These are phyloP conservation scores for Saturnia pavonia DNA, from an alignment of 2,888 invertebrate species.

Conservation along the genomic window DNA sequence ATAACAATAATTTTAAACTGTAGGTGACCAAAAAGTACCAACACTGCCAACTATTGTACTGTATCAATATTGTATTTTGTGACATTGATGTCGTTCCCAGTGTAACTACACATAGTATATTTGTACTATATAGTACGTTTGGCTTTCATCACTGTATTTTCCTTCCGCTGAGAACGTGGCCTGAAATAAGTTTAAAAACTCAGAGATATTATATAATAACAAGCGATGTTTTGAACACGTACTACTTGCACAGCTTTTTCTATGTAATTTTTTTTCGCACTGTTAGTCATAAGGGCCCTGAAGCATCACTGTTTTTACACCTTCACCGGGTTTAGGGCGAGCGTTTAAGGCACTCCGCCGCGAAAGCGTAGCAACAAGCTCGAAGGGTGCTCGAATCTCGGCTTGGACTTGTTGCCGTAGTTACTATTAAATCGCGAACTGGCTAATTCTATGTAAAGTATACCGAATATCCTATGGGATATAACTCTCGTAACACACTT, in stretches of 20 bases:
- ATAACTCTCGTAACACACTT: not conserved
- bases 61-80: not conserved
- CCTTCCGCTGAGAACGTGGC: not conserved
- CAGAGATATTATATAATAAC: no score
- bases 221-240: not conserved
- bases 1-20: not conserved
- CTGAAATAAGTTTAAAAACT: not conserved
- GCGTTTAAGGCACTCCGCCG: no score
- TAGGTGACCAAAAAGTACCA: not conserved
- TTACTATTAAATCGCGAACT: no score
- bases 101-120: not conserved
- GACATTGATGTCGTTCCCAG: slow-evolving; percentile 1
- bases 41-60: not conserved
- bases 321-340: no score
- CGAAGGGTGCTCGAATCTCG: no score
- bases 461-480: not conserved
- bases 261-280: no score
- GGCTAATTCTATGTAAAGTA: not conserved
- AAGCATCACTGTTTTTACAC: no score
- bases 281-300: no score
- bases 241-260: not conserved
- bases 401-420: no score
- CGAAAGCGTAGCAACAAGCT: no score
- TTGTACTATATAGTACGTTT: not conserved
- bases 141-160: not conserved